A percentile compares a stretch with the other conserved stretches of the same genome.
phyloP scores from a whole-genome alignment of 1,140 invertebrate species.

The Steinernema khuongi region DNA sequence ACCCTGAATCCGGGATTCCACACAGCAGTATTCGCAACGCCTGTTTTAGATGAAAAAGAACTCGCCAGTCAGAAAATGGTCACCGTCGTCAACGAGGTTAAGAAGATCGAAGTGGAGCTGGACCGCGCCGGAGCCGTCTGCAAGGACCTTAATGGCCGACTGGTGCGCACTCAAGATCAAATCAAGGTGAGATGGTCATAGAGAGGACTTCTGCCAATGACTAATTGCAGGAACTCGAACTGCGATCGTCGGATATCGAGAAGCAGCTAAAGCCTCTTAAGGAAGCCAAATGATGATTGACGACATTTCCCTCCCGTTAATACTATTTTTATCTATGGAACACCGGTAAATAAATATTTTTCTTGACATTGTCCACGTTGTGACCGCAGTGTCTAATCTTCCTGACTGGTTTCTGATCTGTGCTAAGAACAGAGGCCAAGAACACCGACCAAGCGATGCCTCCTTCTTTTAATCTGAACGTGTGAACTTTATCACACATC shows the following conservation, averaged over 20 bases:
- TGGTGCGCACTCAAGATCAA: neutral
- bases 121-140: constrained; percentile 27
- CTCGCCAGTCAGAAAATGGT: constrained; percentile 15
- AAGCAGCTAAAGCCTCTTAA: neutral
- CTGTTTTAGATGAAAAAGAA: constrained; percentile 24
- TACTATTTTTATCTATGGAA: no score
- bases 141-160: constrained; percentile 22
- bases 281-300: neutral
- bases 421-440: no score
- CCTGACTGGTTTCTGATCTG: no score
- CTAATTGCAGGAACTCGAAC: neutral
- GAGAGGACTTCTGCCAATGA: no score
- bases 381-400: no score
- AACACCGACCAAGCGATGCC: no score
- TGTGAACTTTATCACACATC: no score
- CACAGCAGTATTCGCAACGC: neutral
- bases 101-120: constrained; percentile 28
- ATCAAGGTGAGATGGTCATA: neutral
- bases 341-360: no score
- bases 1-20: no score
- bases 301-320: no score
- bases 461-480: no score
- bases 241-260: neutral
- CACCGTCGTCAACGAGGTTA: constrained; percentile 29
- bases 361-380: no score